Base-by-base conservation (phyloP, 2,113 vertebrate genomes). In the Machaerirhynchus nigripectus region DNA sequence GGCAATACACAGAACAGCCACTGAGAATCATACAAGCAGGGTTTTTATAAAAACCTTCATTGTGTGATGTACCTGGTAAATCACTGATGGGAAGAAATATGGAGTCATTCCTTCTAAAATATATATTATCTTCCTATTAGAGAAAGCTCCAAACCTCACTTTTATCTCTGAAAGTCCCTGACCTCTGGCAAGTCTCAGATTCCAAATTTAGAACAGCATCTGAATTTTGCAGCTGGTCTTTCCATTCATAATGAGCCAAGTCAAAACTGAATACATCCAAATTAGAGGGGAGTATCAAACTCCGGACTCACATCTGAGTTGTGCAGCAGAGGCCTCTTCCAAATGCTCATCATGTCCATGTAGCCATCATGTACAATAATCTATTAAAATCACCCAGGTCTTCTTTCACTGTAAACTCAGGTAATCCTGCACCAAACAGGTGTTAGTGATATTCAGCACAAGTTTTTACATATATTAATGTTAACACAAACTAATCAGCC, bases 201-300 rank as follows among this genome's bases (percentile, higher is more conserved):
- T 75, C 71, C 67, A 87, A 91, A 94, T 84, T 95, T 90, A 94
- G 86, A 92, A 31, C 18, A 63, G 39, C 57, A 69, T 89, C 87
- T 95, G 84, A 95, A 90, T 93, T 87, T 91, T 96, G 89, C 81
- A 94, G 93, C 73, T 89, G 92, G 59, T 83, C 60, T 53, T 70
- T 82, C 67, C 60, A 81, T 92, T 84, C 63, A 63, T 88, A 90
- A 89, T 68, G 81, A 95, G 87, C 84, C 90, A 91, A 95, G 86
- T 69, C 39, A 80, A 79, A 86, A 89, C 26, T 92, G 91, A 94
- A 95, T 91, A 57, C 19, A 35, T 64, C 73, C 68, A 92, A 89
- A 95, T 96, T 92, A 96, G 68, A 81, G 46, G 24, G 80, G 68
- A 89, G 61, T 87, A 67, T 73, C 86, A 84, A 90, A 91, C 78